These are phyloP conservation scores for Sorex araneus DNA, from an alignment of 2,113 vertebrate genomes.

Conservation along the genomic window DNA sequence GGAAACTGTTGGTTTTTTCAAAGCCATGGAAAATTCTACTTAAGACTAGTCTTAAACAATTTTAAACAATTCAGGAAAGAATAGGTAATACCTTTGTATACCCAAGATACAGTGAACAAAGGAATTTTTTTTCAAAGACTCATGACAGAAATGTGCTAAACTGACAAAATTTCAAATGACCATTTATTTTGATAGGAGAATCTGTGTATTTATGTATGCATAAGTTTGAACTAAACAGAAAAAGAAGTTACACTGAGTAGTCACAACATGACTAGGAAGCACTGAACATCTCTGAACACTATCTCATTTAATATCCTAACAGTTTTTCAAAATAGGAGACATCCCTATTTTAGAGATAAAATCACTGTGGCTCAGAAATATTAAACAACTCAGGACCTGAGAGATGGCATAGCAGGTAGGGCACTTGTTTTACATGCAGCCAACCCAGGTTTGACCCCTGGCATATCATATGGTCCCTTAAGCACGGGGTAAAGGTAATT, in stretches of 20 bases:
- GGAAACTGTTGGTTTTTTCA: constrained; percentile 5
- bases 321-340: background rate
- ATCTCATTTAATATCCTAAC: background rate
- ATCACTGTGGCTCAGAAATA: background rate
- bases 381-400: background rate
- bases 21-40: background rate
- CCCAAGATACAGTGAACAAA: background rate
- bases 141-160: constrained; percentile 26
- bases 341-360: background rate
- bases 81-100: background rate
- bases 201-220: background rate
- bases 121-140: background rate
- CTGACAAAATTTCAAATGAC: background rate
- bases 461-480: too few relatives aligned
- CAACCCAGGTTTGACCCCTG: too few relatives aligned
- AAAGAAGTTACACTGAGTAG: background rate
- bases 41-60: constrained; percentile 27
- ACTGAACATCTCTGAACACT: background rate
- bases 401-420: too few relatives aligned
- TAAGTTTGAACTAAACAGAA: background rate
- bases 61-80: constrained; percentile 28
- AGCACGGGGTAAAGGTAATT: too few relatives aligned
- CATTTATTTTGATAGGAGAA: constrained; percentile 12
- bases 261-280: background rate
- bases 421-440: too few relatives aligned